These are phyloP conservation scores for Monoplex corrugatus DNA, from an alignment of 2,888 invertebrate species.

Conservation along the genomic window DNA sequence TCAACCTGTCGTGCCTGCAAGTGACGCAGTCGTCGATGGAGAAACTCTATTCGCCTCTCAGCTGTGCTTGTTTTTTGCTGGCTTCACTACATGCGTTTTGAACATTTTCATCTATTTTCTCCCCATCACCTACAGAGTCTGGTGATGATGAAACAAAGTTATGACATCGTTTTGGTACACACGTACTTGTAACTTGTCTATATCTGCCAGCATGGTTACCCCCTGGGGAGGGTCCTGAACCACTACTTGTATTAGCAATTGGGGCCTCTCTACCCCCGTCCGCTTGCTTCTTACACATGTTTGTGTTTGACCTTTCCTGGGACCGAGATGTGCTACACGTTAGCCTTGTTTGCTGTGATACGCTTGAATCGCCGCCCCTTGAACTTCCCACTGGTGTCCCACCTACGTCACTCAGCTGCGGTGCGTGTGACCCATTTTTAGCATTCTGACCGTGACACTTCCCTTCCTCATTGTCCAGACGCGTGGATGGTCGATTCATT, in stretches of 20 bases:
- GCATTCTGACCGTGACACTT: constrained; percentile 39
- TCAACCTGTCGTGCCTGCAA: constrained; percentile 89
- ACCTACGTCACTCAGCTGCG: constrained; percentile 10
- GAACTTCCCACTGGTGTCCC: constrained; percentile 26
- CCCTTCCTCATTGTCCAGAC: constrained; percentile 48
- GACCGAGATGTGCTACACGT: background rate
- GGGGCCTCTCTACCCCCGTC: background rate
- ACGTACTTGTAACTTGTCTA: background rate
- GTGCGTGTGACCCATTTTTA: constrained; percentile 50
- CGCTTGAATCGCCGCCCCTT: background rate
- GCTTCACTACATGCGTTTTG: constrained; percentile 54
- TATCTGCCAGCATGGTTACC: background rate
- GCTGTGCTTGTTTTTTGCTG: constrained; percentile 84
- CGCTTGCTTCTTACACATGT: constrained; percentile 38
- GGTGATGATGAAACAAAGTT: constrained; percentile 21
- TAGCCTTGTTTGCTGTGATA: background rate
- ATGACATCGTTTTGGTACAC: background rate
- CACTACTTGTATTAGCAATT: background rate
- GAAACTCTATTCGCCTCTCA: constrained; percentile 88
- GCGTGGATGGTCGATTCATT: constrained; percentile 54
- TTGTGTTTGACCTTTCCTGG: background rate
- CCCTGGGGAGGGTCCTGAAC: background rate
- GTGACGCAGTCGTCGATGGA: constrained; percentile 88
- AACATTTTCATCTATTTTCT: constrained; percentile 31
- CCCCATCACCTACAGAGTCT: constrained; percentile 28